Evolutionary conservation across 2,888 invertebrate genomes (phyloP).

Genomic region (Parnassius apollo): DNA sequence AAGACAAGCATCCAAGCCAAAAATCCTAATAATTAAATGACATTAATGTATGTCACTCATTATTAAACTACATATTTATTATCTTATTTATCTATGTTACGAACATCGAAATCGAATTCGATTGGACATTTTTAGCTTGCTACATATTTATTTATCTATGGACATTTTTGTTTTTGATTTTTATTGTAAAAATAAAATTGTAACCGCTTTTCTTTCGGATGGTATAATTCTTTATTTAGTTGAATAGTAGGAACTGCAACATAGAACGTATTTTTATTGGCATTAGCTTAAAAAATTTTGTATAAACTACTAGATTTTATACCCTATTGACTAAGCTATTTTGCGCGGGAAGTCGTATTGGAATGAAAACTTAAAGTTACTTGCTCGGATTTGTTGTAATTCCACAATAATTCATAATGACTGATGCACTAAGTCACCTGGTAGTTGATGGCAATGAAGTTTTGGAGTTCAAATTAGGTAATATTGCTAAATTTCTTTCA

Average conservation of each 20-base stretch:
- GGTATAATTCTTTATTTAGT: too few species aligned
- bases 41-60: neutral
- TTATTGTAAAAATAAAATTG: too few species aligned
- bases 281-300: too few species aligned
- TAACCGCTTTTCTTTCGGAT: neutral
- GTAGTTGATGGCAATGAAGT: slow-evolving; percentile 81
- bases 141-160: too few species aligned
- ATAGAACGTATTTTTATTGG: too few species aligned
- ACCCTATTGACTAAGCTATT: slow-evolving; percentile 25
- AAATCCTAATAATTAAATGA: too few species aligned
- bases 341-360: slow-evolving; percentile 49
- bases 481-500: slow-evolving; percentile 26
- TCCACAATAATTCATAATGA: slow-evolving; percentile 49
- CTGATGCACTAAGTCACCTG: slow-evolving; percentile 73
- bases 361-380: slow-evolving; percentile 33
- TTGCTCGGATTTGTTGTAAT: slow-evolving; percentile 4
- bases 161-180: slow-evolving; percentile 16
- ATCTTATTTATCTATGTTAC: too few species aligned
- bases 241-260: too few species aligned
- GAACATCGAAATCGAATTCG: slow-evolving; percentile 7
- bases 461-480: slow-evolving; percentile 79
- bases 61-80: too few species aligned
- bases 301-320: neutral
- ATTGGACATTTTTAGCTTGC: slow-evolving; percentile 18
- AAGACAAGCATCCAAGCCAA: too few species aligned